Base-by-base conservation (phyloP, 2,888 invertebrate species). In the Stenchaetothrips biformis region DNA sequence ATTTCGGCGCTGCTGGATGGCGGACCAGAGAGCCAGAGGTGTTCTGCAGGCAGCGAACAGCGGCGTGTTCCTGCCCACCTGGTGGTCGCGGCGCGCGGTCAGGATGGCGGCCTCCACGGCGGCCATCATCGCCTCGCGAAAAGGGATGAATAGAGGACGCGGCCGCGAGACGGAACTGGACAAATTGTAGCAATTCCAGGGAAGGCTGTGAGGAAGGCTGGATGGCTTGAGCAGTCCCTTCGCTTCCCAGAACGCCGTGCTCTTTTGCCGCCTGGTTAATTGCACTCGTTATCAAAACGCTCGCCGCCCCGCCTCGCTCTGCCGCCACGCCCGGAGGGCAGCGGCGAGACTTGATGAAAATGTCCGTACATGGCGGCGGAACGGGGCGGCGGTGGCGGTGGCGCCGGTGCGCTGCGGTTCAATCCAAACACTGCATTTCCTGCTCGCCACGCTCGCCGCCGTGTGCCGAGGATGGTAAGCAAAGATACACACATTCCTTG, bases 351-450 rank as follows among this genome's bases (percentile, higher is more conserved):
- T 18, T 18, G 53, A 53, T 53, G 53, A 18, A 53, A 53, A 53
- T 53, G 13, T 53, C 53, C 53, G 53, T 53, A 53, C 53, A 53
- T 53, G 53, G 53, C 37, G 53, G 53, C 53, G 53, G 13, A 53
- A 37, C 37, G 37, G 37, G n/a, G 49, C 49, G 13, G 49, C 13
- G 49, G 53, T 7, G 16, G 53, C 53, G 16, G 53, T 53, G 53
- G 53, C 53, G 53, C 11, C 53, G 53, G 16, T 53, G 53, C 11
- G 11, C 53, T 53, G 53, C 53, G 53, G 53, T 53, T 53, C 53
- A 53, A 11, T 74, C 21, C 67, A 74, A 74, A 74, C 67, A 74
- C 67, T 74, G 67, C 67, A 74, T 74, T 74, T 74, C 67, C 67
- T 74, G 67, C 25, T 25, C 21, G 67, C 59, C 59, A 13, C 11